phyloP scores from a whole-genome alignment of 2,888 invertebrate species.

The Ceramica pisi region DNA sequence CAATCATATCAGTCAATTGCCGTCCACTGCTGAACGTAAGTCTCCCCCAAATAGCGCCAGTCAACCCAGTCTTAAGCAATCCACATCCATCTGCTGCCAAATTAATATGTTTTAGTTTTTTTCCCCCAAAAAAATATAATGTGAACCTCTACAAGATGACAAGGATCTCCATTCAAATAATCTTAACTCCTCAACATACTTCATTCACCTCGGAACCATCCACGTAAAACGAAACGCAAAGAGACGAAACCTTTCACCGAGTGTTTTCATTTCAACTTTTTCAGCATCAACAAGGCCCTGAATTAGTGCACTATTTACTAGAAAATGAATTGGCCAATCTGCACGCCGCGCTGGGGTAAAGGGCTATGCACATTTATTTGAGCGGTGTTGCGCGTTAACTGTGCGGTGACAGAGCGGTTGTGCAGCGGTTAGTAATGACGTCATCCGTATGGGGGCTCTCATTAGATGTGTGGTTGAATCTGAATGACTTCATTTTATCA shows the following conservation, averaged over 20 bases:
- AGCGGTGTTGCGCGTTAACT: slow-evolving; percentile 47
- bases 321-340: slow-evolving; percentile 72
- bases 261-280: slow-evolving; percentile 55
- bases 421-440: slow-evolving; percentile 63
- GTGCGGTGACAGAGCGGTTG: slow-evolving; percentile 51
- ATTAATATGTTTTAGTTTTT: too few relatives aligned
- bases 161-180: background rate
- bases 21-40: too few relatives aligned
- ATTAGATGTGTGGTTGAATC: slow-evolving; percentile 58
- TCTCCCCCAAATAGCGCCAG: too few relatives aligned
- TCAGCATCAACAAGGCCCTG: slow-evolving; percentile 52
- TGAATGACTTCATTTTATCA: slow-evolving; percentile 55
- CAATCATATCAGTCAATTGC: too few relatives aligned
- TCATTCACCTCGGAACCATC: slow-evolving; percentile 2
- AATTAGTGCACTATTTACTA: slow-evolving; percentile 68
- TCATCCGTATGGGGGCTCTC: slow-evolving; percentile 59
- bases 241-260: slow-evolving; percentile 29
- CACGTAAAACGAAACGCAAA: slow-evolving; percentile 14
- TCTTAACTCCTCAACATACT: background rate
- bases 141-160: background rate
- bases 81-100: too few relatives aligned
- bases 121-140: too few relatives aligned
- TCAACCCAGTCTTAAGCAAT: too few relatives aligned
- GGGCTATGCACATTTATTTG: slow-evolving; percentile 57
- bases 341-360: slow-evolving; percentile 47